Evolutionary conservation across 2,797 vertebrate genomes (phyloP), one percentile per base, ranked within the genome.

Genomic region (Anguilla obscura): DNA sequence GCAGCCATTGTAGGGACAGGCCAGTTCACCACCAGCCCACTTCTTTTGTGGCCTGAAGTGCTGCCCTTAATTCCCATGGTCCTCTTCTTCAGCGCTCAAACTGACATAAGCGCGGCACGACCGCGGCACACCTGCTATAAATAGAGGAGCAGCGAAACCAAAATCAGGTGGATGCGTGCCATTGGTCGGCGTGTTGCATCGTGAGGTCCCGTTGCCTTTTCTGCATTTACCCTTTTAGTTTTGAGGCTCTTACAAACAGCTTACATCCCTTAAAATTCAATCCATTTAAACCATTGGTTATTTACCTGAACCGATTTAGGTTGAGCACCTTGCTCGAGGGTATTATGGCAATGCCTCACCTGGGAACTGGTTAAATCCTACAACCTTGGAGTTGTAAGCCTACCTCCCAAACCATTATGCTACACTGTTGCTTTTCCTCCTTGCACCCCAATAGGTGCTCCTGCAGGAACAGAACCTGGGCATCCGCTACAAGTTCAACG

Each of bases 391-490:
- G 60, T n/a, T 3, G 8, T 1, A 24, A n/a, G 21, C 63, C 63
- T 7, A 27, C 10, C 9, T 27, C 7, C 24, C 24, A n/a, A 66
- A 56, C 54, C 12, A 16, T 18, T 56, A 18, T 18, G 54, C 54
- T 16, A 56, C 54, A 89, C 4, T 79, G 12, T 33, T 58, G 30
- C 14, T 10, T 50, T 58, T 40, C 33, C 1, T 24, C 60, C 24
- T 8, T 66, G 24, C 63, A 27, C 21, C 91, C 92, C 92, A 92
- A 87, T 95, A 99, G 99, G 97, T 99, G 93, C 97, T 99, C 82
- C 97, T 99, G 85, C 99, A 99, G 93, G 98, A 99, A 92, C 98
- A 99, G 94, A 99, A 99, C 95, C 93, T 97, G 93, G 99, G 99
- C 89, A 98, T 99, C 93, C 96, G 94, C 86, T 99, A 98, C 96